Conservation (phyloP, 53 echinoderm and acorn worm species). For the Luidia sarsii region DNA sequence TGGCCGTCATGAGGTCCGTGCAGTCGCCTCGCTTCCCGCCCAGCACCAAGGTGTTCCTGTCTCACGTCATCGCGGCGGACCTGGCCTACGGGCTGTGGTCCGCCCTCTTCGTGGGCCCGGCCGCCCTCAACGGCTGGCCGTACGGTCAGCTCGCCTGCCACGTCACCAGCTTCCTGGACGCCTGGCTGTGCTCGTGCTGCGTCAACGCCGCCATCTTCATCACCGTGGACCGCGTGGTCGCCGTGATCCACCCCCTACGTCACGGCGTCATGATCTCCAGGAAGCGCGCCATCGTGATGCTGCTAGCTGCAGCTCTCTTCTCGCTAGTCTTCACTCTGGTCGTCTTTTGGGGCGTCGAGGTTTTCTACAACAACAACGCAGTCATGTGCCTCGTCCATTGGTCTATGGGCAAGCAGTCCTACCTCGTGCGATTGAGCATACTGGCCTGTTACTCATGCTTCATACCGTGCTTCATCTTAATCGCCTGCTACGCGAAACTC, state of each 20-base stretch:
- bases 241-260: slow-evolving; percentile 17
- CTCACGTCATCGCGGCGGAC: slow-evolving; percentile 21
- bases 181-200: slow-evolving; percentile 9
- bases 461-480: background rate
- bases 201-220: slow-evolving; percentile 28
- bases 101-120: background rate
- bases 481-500: background rate
- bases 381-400: slow-evolving; percentile 21
- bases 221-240: slow-evolving; percentile 22
- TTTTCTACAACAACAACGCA: slow-evolving; percentile 15
- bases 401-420: slow-evolving; percentile 2
- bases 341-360: background rate
- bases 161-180: background rate
- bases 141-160: slow-evolving; percentile 8
- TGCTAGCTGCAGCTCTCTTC: background rate
- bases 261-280: background rate
- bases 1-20: slow-evolving; percentile 1
- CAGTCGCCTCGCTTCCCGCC: slow-evolving; percentile 36
- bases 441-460: background rate
- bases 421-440: background rate
- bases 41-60: slow-evolving; percentile 42
- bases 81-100: background rate
- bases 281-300: background rate
- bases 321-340: background rate
- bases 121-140: slow-evolving; percentile 28